Base-by-base conservation (phyloP, 2,888 invertebrate species). In the Stenotaenia linearis region DNA sequence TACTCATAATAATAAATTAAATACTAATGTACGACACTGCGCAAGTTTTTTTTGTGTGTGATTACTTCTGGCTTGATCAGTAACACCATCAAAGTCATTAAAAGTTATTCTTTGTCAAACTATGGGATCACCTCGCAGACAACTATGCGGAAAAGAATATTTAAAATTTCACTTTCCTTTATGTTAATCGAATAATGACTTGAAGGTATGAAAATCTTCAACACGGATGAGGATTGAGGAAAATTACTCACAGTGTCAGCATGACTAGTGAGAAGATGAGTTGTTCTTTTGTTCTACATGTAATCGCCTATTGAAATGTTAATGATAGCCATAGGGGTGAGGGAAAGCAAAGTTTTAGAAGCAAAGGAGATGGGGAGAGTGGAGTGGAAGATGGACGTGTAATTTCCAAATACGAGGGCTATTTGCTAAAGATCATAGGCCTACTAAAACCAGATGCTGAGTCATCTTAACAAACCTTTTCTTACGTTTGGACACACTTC, bases 231-330 rank as follows among this genome's bases (percentile, higher is more conserved):
- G 25, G 25, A 23, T 61, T 61, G 25, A 61, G 25, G 61, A 61
- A 61, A 61, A 61, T 61, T 61, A 25, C 61, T 25, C 23, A 7
- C 15, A 25, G 28, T 61, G 61, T 61, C 61, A 61, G 61, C 61
- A 61, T 61, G 61, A 61, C 61, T 61, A 61, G 61, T 61, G 61
- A 61, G 61, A 61, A 61, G 61, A 61, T 61, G 61, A 61, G 61
- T 61, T 61, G 61, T 61, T 61, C 61, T 61, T 61, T 61, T 61
- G 61, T 61, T 61, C 61, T 61, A 10, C 25, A 25, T 25, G 61
- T 61, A 61, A 61, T 61, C 61, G 61, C 25, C 61, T 61, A 61
- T 61, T 61, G 61, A 61, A 61, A 61, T 61, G 61, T 61, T 61
- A 61, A 61, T 61, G 61, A 61, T 61, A 28, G 61, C 61, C 25